A percentile compares a stretch with the other conserved stretches of the same genome.
Evolutionary conservation across 2,113 vertebrate genomes (phyloP).

Genomic region (Urocynchramus pylzowi): DNA sequence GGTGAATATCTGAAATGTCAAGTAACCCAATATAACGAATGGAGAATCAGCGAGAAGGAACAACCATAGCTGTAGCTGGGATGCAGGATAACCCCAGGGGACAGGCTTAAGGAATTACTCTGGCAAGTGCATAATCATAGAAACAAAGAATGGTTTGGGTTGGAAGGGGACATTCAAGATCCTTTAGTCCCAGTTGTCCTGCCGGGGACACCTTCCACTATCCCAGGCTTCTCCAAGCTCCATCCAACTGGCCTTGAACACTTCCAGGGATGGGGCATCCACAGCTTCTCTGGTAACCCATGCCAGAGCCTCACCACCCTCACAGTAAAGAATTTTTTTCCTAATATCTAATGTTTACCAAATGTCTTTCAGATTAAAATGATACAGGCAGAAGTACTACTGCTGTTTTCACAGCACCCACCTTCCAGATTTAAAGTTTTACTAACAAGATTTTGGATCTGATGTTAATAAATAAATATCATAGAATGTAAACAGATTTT

Average conservation of each 20-base stretch:
- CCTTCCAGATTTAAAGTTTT: background rate
- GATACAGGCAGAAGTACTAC: background rate
- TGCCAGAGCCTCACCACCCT: too few species aligned
- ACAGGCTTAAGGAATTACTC: background rate
- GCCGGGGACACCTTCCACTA: background rate
- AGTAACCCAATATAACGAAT: background rate
- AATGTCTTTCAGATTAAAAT: background rate
- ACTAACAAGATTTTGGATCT: background rate
- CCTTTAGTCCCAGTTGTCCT: fast-evolving
- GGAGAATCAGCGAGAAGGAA: background rate
- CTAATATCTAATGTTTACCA: background rate
- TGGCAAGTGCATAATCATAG: background rate
- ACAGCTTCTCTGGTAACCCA: background rate
- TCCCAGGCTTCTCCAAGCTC: background rate
- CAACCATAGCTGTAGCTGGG: background rate
- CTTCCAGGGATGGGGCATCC: background rate
- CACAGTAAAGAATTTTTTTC: background rate
- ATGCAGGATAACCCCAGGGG: background rate
- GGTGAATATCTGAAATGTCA: background rate
- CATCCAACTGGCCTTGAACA: background rate
- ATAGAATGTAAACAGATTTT: background rate
- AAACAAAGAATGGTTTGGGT: background rate
- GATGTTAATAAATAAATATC: background rate
- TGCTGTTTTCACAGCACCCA: background rate
- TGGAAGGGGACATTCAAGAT: background rate